These are phyloP conservation scores for Sitobion miscanthi DNA, from an alignment of 1,140 invertebrate species.

Conservation along the genomic window DNA sequence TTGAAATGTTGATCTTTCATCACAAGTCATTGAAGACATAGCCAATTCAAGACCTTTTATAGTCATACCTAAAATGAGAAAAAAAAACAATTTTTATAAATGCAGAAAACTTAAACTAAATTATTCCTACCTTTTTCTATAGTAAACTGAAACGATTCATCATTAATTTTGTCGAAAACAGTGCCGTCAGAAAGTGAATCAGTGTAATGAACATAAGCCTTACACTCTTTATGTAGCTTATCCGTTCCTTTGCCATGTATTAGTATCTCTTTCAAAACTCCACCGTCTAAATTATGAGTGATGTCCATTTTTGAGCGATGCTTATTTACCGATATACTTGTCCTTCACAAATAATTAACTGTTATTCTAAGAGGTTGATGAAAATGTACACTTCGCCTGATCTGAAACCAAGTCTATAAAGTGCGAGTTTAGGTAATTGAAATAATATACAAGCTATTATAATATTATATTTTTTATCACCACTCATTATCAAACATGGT, in stretches of 20 bases:
- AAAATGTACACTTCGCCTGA: too few species aligned
- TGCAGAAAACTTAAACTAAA: constrained; percentile 28
- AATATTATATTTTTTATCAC: too few species aligned
- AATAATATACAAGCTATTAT: too few species aligned
- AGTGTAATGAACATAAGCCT: constrained; percentile 90
- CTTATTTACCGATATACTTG: constrained; percentile 18
- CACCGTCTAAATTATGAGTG: constrained; percentile 76
- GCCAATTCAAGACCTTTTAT: constrained; percentile 97
- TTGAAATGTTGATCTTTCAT: constrained; percentile 83
- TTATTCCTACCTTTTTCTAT: constrained; percentile 74
- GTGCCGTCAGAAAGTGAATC: constrained; percentile 89
- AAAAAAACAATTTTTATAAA: neutral
- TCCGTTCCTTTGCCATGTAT: constrained; percentile 74
- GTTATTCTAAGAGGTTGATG: too few species aligned
- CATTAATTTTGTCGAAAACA: constrained; percentile 91
- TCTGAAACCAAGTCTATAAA: too few species aligned
- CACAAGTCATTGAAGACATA: constrained; percentile 91
- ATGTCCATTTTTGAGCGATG: constrained; percentile 68
- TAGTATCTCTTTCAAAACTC: constrained; percentile 87
- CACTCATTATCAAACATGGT: too few species aligned
- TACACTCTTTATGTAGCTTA: constrained; percentile 69
- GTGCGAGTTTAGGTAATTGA: too few species aligned
- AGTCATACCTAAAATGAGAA: constrained; percentile 69
- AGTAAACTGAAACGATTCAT: constrained; percentile 84
- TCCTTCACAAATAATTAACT: too few species aligned